Conservation (phyloP, 2,113 vertebrate species). For the Dunckerocampus dactyliophorus region DNA sequence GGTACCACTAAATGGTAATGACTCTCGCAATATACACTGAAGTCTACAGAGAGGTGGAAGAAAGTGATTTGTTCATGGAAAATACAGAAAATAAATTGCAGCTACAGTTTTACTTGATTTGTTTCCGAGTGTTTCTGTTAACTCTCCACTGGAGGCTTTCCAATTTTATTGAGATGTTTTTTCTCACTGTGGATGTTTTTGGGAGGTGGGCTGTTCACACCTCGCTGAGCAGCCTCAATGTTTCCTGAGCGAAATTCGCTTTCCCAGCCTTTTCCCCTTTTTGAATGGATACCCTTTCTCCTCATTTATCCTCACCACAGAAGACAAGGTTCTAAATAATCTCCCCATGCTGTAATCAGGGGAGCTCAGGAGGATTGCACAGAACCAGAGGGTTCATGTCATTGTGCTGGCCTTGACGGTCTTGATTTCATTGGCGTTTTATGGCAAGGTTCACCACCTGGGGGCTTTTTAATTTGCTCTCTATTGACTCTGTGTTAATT, state of each 20-base stretch:
- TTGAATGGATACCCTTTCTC: conserved; percentile 62
- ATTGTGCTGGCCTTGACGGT: conserved; percentile 68
- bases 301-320: conserved; percentile 54
- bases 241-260: conserved; percentile 48
- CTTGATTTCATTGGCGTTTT: conserved; percentile 64
- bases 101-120: conserved; percentile 13
- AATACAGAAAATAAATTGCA: conserved; percentile 14
- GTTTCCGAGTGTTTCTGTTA: conserved; percentile 34
- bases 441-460: conserved; percentile 58
- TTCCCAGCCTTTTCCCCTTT: conserved; percentile 60
- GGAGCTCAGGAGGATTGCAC: conserved; percentile 40
- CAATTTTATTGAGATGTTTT: conserved; percentile 35
- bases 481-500: conserved; percentile 77
- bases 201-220: conserved; percentile 62
- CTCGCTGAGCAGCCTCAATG: conserved; percentile 65
- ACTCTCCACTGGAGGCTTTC: conserved; percentile 34
- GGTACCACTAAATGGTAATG: conserved; percentile 17
- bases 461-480: conserved; percentile 76
- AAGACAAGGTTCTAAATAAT: conserved; percentile 63
- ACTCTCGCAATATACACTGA: conserved; percentile 14
- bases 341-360: conserved; percentile 66
- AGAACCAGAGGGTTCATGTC: conserved; percentile 37
- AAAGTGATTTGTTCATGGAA: background rate
- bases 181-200: conserved; percentile 48
- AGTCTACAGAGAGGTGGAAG: background rate